phyloP scores from a whole-genome alignment of 2,797 vertebrate genomes.

The Sorex maritimensis region DNA sequence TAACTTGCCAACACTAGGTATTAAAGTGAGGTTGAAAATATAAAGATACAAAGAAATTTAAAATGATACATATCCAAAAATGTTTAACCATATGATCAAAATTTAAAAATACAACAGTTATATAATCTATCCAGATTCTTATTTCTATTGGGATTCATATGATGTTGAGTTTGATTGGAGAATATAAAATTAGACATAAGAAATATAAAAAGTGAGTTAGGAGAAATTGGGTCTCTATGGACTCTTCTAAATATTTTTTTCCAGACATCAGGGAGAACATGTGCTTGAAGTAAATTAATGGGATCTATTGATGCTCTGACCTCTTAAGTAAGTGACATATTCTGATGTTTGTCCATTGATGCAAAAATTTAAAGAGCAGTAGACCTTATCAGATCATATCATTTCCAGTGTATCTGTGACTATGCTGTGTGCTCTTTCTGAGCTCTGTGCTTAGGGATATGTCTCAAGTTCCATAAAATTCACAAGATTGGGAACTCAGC shows the following conservation, averaged over 20 bases:
- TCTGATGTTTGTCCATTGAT: background rate
- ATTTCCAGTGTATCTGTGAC: background rate
- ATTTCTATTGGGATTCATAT: background rate
- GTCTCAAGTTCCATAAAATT: background rate
- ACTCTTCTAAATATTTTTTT: conserved; percentile 38
- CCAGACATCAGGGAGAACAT: conserved; percentile 39
- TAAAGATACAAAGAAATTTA: conserved; percentile 29
- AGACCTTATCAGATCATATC: background rate
- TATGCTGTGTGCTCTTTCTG: background rate
- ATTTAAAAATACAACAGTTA: background rate
- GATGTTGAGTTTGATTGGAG: background rate
- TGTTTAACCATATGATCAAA: no score
- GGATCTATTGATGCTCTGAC: background rate
- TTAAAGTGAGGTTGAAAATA: background rate
- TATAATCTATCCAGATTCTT: conserved; percentile 1
- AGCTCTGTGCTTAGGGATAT: background rate
- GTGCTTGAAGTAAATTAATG: conserved; percentile 32
- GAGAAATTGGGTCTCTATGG: background rate
- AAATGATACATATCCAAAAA: background rate
- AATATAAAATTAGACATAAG: conserved; percentile 27
- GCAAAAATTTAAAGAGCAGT: background rate
- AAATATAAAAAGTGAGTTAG: conserved; percentile 31
- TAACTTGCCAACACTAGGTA: background rate
- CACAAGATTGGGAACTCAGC: background rate
- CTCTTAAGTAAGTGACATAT: conserved; percentile 25